Base-by-base conservation (phyloP, 2,797 vertebrate species). In the Argentina silus region DNA sequence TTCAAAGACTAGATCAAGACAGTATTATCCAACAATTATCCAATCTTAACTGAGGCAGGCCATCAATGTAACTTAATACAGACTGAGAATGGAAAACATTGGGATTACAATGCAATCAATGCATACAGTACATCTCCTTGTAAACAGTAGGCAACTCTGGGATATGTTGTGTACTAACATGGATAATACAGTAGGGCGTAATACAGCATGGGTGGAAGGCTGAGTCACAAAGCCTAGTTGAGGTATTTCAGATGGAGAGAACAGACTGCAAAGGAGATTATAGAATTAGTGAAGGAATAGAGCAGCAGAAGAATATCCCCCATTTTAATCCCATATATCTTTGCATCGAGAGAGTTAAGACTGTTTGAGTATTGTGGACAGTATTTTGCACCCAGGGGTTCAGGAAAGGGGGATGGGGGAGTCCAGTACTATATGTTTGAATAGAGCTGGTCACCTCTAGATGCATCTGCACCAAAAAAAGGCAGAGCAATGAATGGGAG, bases 231-330 rank as follows among this genome's bases (percentile, higher is more conserved):
- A 80, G 78, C 78, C 81, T 77, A 76, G 64, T 74, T 65, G 77
- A n/a, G 21, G 44, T 84, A 77, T 87, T 86, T 86, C 70, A 72
- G 81, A 83, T 72, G 62, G 67, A 79, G 78, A 77, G 80, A 84
- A 80, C 76, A 82, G 80, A 88, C 87, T 88, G 83, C 85, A 84
- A 84, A 92, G 83, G 83, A 90, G 88, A 91, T 92, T 91, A 90
- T 61, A 81, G 82, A 80, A 87, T 87, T 79, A 87, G 85, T 88
- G 81, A 76, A 82, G 80, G 79, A 77, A 87, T 79, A 87, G 83
- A 89, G 59, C 64, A 56, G 66, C 47, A 15, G 27, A 36, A 70
- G 62, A 64, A 70, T 64, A 88, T 88, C 83, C 86, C 74, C 78
- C 86, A 83, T 89, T 90, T 90, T 90, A 91, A 91, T 91, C 86